Base-by-base conservation (phyloP, 2,113 vertebrate species). In the Solenodon paradoxus region DNA sequence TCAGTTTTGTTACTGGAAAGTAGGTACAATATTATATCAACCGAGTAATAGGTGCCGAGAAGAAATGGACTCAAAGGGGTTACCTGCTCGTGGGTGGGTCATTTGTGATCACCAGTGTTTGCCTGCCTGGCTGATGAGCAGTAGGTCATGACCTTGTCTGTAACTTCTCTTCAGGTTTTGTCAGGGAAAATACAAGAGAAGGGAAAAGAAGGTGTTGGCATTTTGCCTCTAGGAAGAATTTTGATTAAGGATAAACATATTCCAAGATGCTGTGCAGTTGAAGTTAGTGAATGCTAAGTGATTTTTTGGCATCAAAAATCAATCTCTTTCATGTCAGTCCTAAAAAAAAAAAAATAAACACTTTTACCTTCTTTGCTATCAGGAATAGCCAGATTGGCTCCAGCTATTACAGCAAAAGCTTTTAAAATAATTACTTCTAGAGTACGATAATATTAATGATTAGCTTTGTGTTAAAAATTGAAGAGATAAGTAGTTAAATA, bases 381-480 rank as follows among this genome's bases (percentile, higher is more conserved):
- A 5, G 96, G 95, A 97, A 96, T 96, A 97, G 96, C 97, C 97
- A 97, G 94, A 87, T 89, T 97, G 89, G 88, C 87, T 96, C 97
- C 96, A 97, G 90, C 94, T 96, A 78, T 96, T 96, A 97, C 69
- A 97, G 96, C 89, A 96, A 97, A 97, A 97, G 97, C 97, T 97
- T 97, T 97, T 97, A 97, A 96, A 97, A 97, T 97, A 97, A 97
- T 97, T 97, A 97, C 97, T 97, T 96, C 66, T 96, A 82, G 95
- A 97, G 92, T 94, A 97, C 15, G 42, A 96, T 96, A 96, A 97
- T 96, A 97, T 97, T 97, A 97, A 96, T 96, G 95, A 97, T 97
- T 96, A 97, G 95, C 95, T 97, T 96, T 96, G 96, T 97, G 95
- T 96, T 95, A 97, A 96, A n/a, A 96, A 97, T 97, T 96, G 97